Evolutionary conservation across 2,888 invertebrate species (phyloP).

Genomic region (Luperina nickerlii): DNA sequence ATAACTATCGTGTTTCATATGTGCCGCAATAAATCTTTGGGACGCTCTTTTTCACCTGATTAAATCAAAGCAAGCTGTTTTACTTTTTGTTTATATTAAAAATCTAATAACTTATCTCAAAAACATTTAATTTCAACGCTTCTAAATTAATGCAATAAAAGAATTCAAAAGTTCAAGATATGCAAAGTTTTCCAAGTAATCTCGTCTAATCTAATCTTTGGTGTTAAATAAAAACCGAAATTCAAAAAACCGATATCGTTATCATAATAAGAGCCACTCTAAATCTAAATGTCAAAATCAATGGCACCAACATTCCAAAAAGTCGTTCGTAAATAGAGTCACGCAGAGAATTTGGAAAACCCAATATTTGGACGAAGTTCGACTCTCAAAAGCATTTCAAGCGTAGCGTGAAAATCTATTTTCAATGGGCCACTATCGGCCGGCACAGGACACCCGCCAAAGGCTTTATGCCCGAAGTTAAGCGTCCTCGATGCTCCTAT

Average conservation of each 20-base stretch:
- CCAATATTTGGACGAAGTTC: slow-evolving; percentile 86
- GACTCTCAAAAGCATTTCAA: slow-evolving; percentile 80
- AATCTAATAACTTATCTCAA: slow-evolving; percentile 15
- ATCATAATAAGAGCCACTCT: background rate
- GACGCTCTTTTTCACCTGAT: slow-evolving; percentile 28
- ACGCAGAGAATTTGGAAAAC: slow-evolving; percentile 65
- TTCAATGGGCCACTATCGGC: slow-evolving; percentile 90
- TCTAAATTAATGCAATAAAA: slow-evolving; percentile 22
- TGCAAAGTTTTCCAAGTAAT: slow-evolving; percentile 23
- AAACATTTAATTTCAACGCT: slow-evolving; percentile 38
- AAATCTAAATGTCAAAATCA: slow-evolving; percentile 46
- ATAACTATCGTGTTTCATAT: slow-evolving; percentile 50
- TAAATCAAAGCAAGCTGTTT: slow-evolving; percentile 29
- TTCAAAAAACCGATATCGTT: slow-evolving; percentile 14
- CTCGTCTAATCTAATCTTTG: slow-evolving; percentile 20
- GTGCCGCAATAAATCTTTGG: slow-evolving; percentile 39
- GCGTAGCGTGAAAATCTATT: slow-evolving; percentile 90
- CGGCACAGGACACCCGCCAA: slow-evolving; percentile 84
- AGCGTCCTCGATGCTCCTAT: slow-evolving; percentile 83
- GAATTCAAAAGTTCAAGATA: slow-evolving; percentile 20
- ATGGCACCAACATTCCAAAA: slow-evolving; percentile 42
- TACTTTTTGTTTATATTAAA: slow-evolving; percentile 25
- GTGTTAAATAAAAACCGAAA: slow-evolving; percentile 23
- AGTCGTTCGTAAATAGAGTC: slow-evolving; percentile 58
- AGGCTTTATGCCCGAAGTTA: slow-evolving; percentile 87